Evolutionary conservation across 2,797 vertebrate genomes (phyloP).

Genomic region (Sebastes nivosus): DNA sequence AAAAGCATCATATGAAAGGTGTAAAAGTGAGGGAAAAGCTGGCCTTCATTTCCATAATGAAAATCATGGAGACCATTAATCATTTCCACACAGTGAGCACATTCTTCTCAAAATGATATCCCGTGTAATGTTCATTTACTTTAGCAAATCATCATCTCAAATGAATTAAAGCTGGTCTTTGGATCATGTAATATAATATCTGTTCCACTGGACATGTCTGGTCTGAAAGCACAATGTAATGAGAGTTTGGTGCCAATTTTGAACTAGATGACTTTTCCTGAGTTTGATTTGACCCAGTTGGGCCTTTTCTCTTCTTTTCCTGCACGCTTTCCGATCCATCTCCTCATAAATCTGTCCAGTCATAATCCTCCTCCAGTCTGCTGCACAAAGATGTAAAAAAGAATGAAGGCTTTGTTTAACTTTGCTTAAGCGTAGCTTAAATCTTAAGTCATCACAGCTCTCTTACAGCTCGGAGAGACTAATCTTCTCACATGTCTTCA

Average conservation of each 20-base stretch:
- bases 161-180: slow-evolving; percentile 16
- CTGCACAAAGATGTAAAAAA: slow-evolving; percentile 48
- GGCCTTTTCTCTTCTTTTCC: slow-evolving; percentile 19
- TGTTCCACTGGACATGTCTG: slow-evolving; percentile 2
- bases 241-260: slow-evolving; percentile 16
- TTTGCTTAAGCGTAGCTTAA: slow-evolving; percentile 40
- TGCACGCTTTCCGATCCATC: slow-evolving; percentile 14
- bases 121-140: slow-evolving; percentile 21
- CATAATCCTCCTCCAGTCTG: slow-evolving; percentile 57
- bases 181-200: background rate
- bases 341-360: slow-evolving; percentile 55
- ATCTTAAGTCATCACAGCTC: slow-evolving; percentile 47
- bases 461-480: slow-evolving; percentile 27
- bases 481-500: slow-evolving; percentile 48
- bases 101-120: background rate
- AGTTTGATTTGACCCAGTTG: slow-evolving; percentile 21
- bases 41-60: slow-evolving; percentile 20
- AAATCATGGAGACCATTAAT: slow-evolving; percentile 5
- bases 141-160: slow-evolving; percentile 25
- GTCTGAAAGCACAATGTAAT: slow-evolving; percentile 11
- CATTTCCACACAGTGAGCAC: background rate
- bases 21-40: background rate
- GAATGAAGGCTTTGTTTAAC: slow-evolving; percentile 69
- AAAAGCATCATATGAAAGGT: background rate
- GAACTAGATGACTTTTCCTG: slow-evolving; percentile 25